phyloP scores from a whole-genome alignment of 2,797 vertebrate genomes.

The Leucoraja ocellata region DNA sequence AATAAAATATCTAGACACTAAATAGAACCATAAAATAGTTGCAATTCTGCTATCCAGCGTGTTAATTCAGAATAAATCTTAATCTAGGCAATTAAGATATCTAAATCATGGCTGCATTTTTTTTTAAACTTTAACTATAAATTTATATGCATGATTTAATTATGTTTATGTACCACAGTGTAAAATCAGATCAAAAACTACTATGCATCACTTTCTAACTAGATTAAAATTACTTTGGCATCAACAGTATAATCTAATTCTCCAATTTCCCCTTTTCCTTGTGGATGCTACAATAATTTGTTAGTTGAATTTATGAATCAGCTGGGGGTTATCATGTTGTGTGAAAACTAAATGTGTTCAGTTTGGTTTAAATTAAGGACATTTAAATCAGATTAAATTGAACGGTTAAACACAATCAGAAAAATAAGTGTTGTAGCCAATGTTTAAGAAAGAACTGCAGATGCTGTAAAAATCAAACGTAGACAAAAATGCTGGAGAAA shows the following conservation, averaged over 20 bases:
- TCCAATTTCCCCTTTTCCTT: neutral
- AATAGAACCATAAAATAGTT: neutral
- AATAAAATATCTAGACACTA: too few relatives aligned
- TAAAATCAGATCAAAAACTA: neutral
- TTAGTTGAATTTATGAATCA: neutral
- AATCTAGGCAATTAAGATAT: neutral
- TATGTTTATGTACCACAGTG: neutral
- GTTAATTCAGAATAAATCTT: neutral
- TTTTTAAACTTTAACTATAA: neutral
- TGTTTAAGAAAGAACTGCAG: neutral
- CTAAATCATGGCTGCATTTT: neutral
- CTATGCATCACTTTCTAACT: neutral
- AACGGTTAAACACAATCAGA: neutral
- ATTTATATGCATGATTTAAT: neutral
- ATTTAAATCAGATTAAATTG: conserved; percentile 4
- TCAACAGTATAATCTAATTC: neutral
- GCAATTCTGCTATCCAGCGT: too few relatives aligned
- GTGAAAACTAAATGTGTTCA: neutral
- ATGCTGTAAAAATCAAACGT: too few relatives aligned
- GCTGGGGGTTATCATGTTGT: neutral
- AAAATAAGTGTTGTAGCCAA: neutral
- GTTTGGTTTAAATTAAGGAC: neutral
- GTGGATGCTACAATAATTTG: neutral
- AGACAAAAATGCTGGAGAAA: too few relatives aligned
- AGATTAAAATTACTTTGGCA: neutral